Conservation (phyloP, 2,888 invertebrate species). For the Leptinotarsa peninsularis region DNA sequence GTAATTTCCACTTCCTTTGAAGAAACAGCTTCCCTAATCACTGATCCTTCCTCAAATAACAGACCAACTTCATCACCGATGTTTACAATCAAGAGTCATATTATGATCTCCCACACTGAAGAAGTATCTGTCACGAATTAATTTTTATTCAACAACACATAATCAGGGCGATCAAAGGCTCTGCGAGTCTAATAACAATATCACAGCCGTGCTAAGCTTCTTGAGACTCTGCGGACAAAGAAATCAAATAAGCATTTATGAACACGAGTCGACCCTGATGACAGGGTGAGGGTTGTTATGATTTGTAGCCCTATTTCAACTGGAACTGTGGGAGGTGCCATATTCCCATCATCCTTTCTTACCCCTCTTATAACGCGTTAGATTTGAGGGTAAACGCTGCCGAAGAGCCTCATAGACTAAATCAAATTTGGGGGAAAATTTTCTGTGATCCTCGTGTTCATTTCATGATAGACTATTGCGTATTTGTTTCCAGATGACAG, state of each 20-base stretch:
- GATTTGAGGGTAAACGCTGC: conserved; percentile 53
- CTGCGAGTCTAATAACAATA: conserved; percentile 39
- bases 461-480: conserved; percentile 31
- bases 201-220: conserved; percentile 42
- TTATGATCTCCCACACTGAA: conserved; percentile 7
- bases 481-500: neutral
- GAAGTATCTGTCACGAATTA: conserved; percentile 30
- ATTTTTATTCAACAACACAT: conserved; percentile 40
- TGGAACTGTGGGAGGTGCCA: conserved; percentile 60
- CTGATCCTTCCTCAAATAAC: conserved; percentile 6
- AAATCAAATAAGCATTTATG: conserved; percentile 45
- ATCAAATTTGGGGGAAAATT: conserved; percentile 47
- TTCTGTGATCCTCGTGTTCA: conserved; percentile 39
- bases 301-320: conserved; percentile 61
- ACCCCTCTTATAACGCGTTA: conserved; percentile 53
- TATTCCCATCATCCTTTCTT: conserved; percentile 56
- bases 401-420: conserved; percentile 43
- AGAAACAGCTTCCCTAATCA: neutral
- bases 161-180: conserved; percentile 38
- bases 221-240: conserved; percentile 43
- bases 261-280: conserved; percentile 55
- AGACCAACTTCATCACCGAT: neutral
- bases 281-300: conserved; percentile 59
- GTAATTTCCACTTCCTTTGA: too few species aligned
- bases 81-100: conserved; percentile 12